Evolutionary conservation across 2,888 invertebrate species (phyloP), one percentile per base, ranked within the genome.

Genomic region (Pyrocoelia pectoralis): DNA sequence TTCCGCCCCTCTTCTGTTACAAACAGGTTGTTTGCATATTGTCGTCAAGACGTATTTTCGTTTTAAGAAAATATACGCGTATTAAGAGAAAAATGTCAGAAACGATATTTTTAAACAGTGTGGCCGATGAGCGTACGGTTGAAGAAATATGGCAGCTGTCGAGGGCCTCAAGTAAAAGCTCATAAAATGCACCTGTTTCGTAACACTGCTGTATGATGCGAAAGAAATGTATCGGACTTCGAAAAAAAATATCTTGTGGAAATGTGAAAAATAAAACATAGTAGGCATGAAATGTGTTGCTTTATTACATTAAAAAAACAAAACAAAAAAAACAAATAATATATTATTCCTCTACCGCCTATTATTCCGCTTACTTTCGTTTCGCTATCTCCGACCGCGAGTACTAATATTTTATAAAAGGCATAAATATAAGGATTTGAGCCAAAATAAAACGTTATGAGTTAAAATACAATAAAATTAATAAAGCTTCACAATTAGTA

Each of bases 141-240:
- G 59, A 54, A 49, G 54, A 60, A 60, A 60, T 60, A 62, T 65
- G 65, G 63, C 65, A 63, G 61, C 64, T 63, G 63, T 63, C 60
- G 56, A 61, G 65, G 40, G 54, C 65, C 59, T 65, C 58, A 18
- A 48, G 66, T 58, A 54, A 58, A 54, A 48, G 38, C 56, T 68
- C 61, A 69, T 69, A 69, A 69, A 69, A 56, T 69, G 65, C 69
- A 69, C 66, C 69, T 69, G 69, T 61, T 61, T 51, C 51, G 55
- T 68, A 61, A 57, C 65, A 67, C 52, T 54, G 62, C 54, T 64
- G 55, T 67, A 58, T 64, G 59, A 60, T 56, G 43, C 56, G 61
- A 49, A 55, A 56, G 56, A 51, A 61, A 61, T 48, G 61, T 56
- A 40, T 48, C 55, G 55, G 56, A 61, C 55, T 49, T 38, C 8